Evolutionary conservation across 2,888 invertebrate genomes (phyloP).

Genomic region (Drosophila lutescens): DNA sequence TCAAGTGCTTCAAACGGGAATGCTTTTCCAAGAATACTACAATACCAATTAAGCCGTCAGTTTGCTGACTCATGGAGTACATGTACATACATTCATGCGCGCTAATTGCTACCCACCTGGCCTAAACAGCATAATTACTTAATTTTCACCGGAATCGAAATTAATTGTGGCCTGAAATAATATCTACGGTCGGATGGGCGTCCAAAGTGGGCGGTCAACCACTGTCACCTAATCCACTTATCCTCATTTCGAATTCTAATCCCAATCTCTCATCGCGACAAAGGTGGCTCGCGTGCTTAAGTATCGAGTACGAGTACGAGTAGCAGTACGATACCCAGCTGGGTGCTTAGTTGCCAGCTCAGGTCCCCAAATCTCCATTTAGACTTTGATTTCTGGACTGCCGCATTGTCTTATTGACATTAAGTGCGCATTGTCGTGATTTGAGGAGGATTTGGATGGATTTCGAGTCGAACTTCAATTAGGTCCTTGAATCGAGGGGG

Average conservation of each 20-base stretch:
- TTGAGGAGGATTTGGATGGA: background rate
- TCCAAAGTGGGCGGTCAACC: background rate
- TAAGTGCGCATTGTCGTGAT: slow-evolving; percentile 17
- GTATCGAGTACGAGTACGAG: background rate
- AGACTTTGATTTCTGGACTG: slow-evolving; percentile 18
- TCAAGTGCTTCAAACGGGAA: background rate
- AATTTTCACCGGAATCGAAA: slow-evolving; percentile 4
- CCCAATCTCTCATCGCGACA: slow-evolving; percentile 6
- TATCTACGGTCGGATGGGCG: background rate
- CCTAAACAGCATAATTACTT: slow-evolving; percentile 5
- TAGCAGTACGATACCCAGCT: background rate
- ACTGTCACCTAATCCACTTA: background rate
- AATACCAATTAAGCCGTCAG: slow-evolving; percentile 7
- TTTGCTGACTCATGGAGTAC: background rate
- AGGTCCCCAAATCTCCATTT: slow-evolving; percentile 2
- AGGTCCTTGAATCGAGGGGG: background rate
- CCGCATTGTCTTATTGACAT: slow-evolving; percentile 37
- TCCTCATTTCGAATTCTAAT: background rate
- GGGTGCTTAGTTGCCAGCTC: background rate
- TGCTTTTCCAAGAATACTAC: no score
- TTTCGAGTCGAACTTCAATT: slow-evolving; percentile 47
- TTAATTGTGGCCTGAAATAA: background rate
- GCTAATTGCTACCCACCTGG: background rate
- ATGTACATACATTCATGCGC: background rate
- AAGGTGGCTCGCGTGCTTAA: slow-evolving; percentile 14